These are phyloP conservation scores for Cyphomyrus discorhynchus DNA, from an alignment of 2,113 vertebrate species.

Conservation along the genomic window DNA sequence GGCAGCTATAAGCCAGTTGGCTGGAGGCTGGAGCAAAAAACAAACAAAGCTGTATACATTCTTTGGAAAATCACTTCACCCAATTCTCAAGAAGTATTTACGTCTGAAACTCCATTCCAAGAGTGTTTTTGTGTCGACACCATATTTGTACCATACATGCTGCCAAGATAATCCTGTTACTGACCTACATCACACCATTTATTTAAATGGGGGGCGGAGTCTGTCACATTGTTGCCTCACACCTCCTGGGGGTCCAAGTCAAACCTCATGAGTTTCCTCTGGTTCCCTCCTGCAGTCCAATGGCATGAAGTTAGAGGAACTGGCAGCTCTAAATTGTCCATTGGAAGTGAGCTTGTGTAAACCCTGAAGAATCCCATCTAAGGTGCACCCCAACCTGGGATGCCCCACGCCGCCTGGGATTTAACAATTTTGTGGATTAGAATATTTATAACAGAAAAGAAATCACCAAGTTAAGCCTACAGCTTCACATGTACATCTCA, in stretches of 20 bases:
- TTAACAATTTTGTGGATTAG: not conserved
- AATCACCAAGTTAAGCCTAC: not conserved
- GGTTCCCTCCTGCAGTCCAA: not conserved
- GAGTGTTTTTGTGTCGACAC: not conserved
- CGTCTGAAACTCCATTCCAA: not conserved
- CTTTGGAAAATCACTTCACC: not conserved
- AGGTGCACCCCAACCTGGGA: not conserved
- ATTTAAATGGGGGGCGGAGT: not conserved
- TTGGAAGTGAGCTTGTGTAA: not conserved
- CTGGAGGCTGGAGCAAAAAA: not conserved
- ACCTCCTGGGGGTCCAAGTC: not conserved
- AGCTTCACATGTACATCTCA: not conserved
- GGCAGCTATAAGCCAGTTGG: not conserved
- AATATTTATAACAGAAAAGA: not conserved
- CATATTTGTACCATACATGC: not conserved
- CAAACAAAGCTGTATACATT: not conserved
- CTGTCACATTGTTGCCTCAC: not conserved
- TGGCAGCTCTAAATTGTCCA: not conserved
- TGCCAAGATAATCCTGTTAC: not conserved
- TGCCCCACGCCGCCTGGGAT: not conserved
- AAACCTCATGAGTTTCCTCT: not conserved
- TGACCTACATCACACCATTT: not conserved
- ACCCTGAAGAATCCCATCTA: not conserved
- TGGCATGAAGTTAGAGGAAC: not conserved
- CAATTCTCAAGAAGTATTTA: not conserved